Conservation (phyloP, 2,888 invertebrate genomes). For the Metallyticus violacea region DNA sequence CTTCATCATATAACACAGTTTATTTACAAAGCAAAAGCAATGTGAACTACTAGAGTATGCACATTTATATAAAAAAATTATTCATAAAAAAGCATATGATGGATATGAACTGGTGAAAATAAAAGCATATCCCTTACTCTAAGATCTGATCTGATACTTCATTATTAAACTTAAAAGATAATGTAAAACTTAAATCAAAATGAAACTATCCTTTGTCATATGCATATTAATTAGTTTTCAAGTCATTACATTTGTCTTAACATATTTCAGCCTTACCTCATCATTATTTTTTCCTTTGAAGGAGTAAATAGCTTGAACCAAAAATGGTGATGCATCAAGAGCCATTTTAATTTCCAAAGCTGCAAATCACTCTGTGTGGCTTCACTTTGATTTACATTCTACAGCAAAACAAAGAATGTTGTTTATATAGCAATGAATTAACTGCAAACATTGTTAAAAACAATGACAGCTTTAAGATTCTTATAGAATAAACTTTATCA, state of each 20-base stretch:
- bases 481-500: background rate
- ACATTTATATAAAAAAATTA: no score
- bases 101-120: background rate
- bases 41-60: no score
- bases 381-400: slow-evolving; percentile 17
- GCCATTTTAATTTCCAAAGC: slow-evolving; percentile 47
- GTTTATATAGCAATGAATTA: background rate
- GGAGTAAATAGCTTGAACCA: slow-evolving; percentile 88
- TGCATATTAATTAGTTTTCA: background rate
- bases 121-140: background rate
- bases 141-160: background rate
- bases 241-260: background rate
- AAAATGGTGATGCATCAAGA: slow-evolving; percentile 52
- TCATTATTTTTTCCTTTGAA: slow-evolving; percentile 97
- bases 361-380: background rate
- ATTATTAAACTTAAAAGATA: background rate
- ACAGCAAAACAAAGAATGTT: background rate
- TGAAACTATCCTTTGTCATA: background rate
- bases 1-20: no score
- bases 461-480: slow-evolving; percentile 10
- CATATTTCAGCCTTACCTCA: slow-evolving; percentile 60
- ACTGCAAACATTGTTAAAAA: background rate
- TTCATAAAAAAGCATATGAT: no score
- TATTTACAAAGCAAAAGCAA: no score
- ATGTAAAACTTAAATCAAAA: background rate